Conservation (phyloP, 2,888 invertebrate species). For the Andricus quercusramuli region DNA sequence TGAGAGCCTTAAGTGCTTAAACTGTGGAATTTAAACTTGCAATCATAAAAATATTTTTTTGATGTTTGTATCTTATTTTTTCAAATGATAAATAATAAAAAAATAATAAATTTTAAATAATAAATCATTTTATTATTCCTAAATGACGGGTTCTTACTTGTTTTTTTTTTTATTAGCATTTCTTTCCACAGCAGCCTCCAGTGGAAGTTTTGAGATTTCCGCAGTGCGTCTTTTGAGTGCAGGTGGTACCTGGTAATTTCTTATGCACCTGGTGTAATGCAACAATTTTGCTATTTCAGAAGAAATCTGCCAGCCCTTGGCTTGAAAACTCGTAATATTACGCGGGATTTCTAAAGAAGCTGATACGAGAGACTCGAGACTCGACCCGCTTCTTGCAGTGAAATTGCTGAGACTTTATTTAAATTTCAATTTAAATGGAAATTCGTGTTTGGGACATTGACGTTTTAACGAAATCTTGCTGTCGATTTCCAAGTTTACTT, state of each 20-base stretch:
- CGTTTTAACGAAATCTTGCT: conserved; percentile 34
- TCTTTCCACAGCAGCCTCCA: background rate
- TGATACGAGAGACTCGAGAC: conserved; percentile 32
- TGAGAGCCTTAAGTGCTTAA: too few relatives aligned
- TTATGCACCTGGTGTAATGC: background rate
- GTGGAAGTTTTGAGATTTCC: background rate
- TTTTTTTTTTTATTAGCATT: background rate
- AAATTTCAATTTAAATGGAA: conserved; percentile 40
- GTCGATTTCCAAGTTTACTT: conserved; percentile 27
- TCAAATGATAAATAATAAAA: too few relatives aligned
- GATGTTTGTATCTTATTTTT: too few relatives aligned
- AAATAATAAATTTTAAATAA: too few relatives aligned
- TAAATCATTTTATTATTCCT: background rate
- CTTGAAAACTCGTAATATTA: conserved; percentile 30
- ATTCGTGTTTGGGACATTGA: conserved; percentile 32
- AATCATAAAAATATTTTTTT: too few relatives aligned
- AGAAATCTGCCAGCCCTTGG: conserved; percentile 3
- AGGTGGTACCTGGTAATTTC: background rate
- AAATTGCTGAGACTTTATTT: conserved; percentile 29
- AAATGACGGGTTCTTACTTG: background rate
- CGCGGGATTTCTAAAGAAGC: conserved; percentile 36
- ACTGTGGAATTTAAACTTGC: too few relatives aligned
- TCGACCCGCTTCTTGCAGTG: background rate
- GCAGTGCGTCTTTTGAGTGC: background rate
- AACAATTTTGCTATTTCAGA: conserved; percentile 36